Evolutionary conservation across 1,140 invertebrate species (phyloP), one percentile per base, ranked within the genome.

Genomic region (Brachionus paranguensis): DNA sequence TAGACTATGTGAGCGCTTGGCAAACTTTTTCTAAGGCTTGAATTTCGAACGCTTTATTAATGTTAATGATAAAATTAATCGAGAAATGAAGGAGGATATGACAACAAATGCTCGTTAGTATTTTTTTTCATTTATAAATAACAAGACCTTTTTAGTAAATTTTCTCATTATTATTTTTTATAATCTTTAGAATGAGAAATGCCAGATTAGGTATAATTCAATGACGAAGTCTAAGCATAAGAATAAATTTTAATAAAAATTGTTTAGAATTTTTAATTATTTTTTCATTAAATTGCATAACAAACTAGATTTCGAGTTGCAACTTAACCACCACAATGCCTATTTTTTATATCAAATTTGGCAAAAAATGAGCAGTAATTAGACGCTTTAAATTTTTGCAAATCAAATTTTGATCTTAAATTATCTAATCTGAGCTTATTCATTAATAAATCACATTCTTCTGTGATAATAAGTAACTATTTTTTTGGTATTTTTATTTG

Each of bases 51-150:
- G 68, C 41, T 72, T 41, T 72, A 72, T 72, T 72, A 72, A 72
- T 72, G 68, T 72, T 72, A 72, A 72, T 72, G 68, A 72, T 72
- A 72, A 72, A 70, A 72, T 37, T 41, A 41, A 72, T 41, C 37
- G 17, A 72, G 14, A 41, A 41, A 72, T 43, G 68, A 41, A 72
- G 41, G 68, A 72, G 53, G 53, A 2, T 60, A 60, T 24, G 53
- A 60, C 53, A 60, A 60, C 27, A 60, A 60, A 60, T 20, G 53
- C 53, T 60, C 53, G n/a, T 60, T 60, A 60, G 53, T 55, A 0
- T 60, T 60, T 20, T 60, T 60, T 60, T 24, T 55, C 3, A 20
- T 60, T 60, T 60, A 7, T 60, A 60, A 60, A 60, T 60, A 60
- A 60, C 53, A 60, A 60, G 53, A 60, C 53, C 53, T 60, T 60